Evolutionary conservation across 2,888 invertebrate species (phyloP), one percentile per base, ranked within the genome.

Genomic region (Sepiola atlantica): DNA sequence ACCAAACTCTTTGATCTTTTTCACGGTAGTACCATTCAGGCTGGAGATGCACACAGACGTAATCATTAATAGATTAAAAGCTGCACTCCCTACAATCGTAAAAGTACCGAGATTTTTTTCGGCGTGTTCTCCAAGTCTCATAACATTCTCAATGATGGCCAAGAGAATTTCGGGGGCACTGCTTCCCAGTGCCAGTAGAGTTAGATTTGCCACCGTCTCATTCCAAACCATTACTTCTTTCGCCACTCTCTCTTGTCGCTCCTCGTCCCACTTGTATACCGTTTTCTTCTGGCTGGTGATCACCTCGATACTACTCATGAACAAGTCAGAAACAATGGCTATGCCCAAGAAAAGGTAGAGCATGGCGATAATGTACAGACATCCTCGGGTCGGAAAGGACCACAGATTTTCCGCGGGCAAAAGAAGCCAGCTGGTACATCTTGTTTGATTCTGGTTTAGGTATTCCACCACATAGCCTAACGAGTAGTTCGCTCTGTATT

Each of bases 1-100:
- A 24, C 97, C 97, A 94, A 97, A 95, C 95, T 97, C 97, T 94
- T 96, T 96, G 92, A 97, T 96, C 57, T 94, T 95, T 95, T 97
- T 97, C 2, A 95, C 94, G 8, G 95, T 93, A 20, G 96, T 96
- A 55, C 95, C 94, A 32, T 96, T 95, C 21, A 97, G 96, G 94
- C 96, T 96, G 32, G 96, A 95, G n/a, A 97, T 95, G 95, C 97
- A 97, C 91, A 97, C 96, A 16, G 96, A 96, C 24, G 97, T 97
- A 94, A 97, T 97, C 91, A 97, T 96, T 94, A 97, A 96, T 94
- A 97, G 95, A 95, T 97, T 97, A 95, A 97, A 97, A 54, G 97
- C 97, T 77, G 97, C 97, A 94, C 96, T 96, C 93, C 97, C 97
- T 55, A 97, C 97, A 94, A 97, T 97, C 55, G 97, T 97, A 95